phyloP scores from a whole-genome alignment of 2,888 invertebrate genomes.

The Carcina quercana region DNA sequence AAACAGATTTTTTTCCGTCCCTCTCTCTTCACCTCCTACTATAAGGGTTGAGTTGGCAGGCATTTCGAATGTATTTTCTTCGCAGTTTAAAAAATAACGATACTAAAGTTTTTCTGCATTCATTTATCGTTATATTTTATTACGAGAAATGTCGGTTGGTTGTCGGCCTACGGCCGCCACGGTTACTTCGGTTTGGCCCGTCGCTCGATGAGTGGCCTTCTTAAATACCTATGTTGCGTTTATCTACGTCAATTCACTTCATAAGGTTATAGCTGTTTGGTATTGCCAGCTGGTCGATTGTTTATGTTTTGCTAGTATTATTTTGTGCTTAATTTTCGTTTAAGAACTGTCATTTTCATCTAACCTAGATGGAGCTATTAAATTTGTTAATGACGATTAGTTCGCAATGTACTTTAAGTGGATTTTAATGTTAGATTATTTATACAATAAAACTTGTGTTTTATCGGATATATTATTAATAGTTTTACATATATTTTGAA shows the following conservation, averaged over 20 bases:
- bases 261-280: slow-evolving; percentile 65
- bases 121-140: slow-evolving; percentile 29
- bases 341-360: no score
- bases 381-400: no score
- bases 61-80: slow-evolving; percentile 37
- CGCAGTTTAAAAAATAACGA: slow-evolving; percentile 17
- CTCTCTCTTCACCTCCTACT: slow-evolving; percentile 42
- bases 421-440: no score
- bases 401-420: no score
- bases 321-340: no score
- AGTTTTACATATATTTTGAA: no score
- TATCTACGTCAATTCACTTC: slow-evolving; percentile 49
- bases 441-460: no score
- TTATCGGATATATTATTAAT: no score
- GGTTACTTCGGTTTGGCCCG: slow-evolving; percentile 50
- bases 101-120: slow-evolving; percentile 25
- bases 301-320: no score
- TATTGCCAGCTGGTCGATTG: no score
- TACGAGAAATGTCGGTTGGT: slow-evolving; percentile 23
- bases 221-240: slow-evolving; percentile 52
- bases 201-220: slow-evolving; percentile 46
- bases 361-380: no score
- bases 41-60: slow-evolving; percentile 65
- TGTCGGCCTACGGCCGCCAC: slow-evolving; percentile 54
- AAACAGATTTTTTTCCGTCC: slow-evolving; percentile 46